These are phyloP conservation scores for Thecophora atra DNA, from an alignment of 2,888 invertebrate species.

Conservation along the genomic window DNA sequence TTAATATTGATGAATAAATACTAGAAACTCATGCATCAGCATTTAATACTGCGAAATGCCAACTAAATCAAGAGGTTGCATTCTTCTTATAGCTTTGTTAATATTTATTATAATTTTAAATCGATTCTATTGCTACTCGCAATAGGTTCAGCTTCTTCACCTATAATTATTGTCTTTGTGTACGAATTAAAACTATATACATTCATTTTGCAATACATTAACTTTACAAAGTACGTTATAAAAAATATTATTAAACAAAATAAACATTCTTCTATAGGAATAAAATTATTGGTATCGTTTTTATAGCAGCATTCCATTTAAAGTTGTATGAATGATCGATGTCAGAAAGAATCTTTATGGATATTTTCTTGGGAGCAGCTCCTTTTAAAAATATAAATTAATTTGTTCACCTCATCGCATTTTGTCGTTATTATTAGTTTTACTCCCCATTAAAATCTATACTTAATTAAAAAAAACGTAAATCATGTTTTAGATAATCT, in stretches of 20 bases:
- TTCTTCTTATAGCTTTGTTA: slow-evolving; percentile 4
- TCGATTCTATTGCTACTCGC: neutral
- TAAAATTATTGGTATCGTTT: neutral
- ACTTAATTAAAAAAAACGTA: no score
- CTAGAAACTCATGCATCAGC: neutral
- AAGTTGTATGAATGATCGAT: neutral
- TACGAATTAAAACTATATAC: neutral
- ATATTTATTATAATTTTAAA: slow-evolving; percentile 26
- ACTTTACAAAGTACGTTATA: neutral
- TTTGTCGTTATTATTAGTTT: neutral
- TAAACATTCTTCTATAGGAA: slow-evolving; percentile 29
- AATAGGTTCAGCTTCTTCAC: slow-evolving; percentile 2
- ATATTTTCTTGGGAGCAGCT: neutral
- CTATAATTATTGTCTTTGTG: slow-evolving; percentile 5
- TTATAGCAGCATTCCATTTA: no score
- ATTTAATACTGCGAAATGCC: neutral
- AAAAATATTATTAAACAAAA: slow-evolving; percentile 14
- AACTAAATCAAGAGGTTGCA: neutral
- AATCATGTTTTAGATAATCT: slow-evolving; percentile 58
- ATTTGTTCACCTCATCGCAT: neutral
- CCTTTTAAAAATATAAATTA: neutral
- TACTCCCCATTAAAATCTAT: neutral
- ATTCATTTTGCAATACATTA: neutral
- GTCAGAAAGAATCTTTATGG: neutral
- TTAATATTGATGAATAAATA: neutral